These are phyloP conservation scores for Venturia canescens DNA, from an alignment of 1,140 invertebrate species.

Conservation along the genomic window DNA sequence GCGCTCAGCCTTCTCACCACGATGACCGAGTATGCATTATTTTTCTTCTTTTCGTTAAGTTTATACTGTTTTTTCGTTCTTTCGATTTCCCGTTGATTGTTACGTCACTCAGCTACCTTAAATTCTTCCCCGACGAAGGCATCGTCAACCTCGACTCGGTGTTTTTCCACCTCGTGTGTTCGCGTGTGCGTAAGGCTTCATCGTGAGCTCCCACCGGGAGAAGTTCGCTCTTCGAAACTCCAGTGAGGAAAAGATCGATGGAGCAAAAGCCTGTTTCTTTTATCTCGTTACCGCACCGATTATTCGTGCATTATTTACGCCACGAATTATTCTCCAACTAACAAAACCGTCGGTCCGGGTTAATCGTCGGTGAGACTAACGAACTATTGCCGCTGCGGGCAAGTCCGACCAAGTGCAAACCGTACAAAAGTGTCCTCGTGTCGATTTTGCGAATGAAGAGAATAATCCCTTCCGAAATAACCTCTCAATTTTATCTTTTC, in stretches of 20 bases:
- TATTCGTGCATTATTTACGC: not conserved
- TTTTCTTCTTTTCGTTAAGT: constrained; percentile 33
- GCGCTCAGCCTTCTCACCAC: constrained; percentile 50
- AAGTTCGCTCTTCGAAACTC: not conserved
- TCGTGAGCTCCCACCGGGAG: not conserved
- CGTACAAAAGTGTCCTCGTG: not conserved
- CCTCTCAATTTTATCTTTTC: not conserved
- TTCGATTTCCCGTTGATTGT: not conserved
- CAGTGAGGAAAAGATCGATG: constrained; percentile 30
- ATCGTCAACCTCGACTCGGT: constrained; percentile 37
- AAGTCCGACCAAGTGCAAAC: not conserved
- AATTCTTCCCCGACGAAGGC: not conserved
- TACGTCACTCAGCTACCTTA: constrained; percentile 6
- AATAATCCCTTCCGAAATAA: not conserved
- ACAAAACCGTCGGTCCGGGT: not conserved
- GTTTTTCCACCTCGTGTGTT: not conserved
- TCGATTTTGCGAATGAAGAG: not conserved
- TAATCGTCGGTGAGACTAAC: not conserved
- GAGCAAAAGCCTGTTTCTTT: not conserved
- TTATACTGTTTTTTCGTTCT: not conserved
- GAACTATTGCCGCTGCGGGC: not conserved
- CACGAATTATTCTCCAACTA: not conserved
- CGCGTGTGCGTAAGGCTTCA: constrained; percentile 16
- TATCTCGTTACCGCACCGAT: not conserved
- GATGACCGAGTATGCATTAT: constrained; percentile 61